These are phyloP conservation scores for Nemurella pictetii DNA, from an alignment of 2,888 invertebrate genomes.

Conservation along the genomic window DNA sequence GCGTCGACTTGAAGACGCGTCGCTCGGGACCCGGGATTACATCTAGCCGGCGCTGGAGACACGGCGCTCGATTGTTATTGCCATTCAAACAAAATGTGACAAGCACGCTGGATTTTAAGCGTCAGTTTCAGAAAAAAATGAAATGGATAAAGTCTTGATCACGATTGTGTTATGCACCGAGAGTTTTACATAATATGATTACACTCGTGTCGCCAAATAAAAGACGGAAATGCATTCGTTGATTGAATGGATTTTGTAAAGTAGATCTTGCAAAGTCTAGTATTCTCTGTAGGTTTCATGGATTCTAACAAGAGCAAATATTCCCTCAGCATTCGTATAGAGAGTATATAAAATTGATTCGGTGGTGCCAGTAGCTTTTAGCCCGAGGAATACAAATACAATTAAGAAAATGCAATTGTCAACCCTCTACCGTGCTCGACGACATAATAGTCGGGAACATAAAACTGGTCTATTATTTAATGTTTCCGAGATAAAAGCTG, in stretches of 20 bases:
- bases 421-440: background rate
- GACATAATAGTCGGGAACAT: too few species aligned
- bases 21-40: background rate
- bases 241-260: background rate
- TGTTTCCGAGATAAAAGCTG: too few species aligned
- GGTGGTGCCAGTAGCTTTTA: background rate
- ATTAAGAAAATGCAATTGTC: background rate
- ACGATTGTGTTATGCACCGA: background rate
- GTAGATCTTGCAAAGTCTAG: background rate
- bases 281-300: background rate
- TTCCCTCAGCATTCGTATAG: background rate
- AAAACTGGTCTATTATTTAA: too few species aligned
- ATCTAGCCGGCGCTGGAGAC: background rate
- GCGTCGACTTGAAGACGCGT: too few species aligned
- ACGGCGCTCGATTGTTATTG: background rate
- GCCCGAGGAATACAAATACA: background rate
- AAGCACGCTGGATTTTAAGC: background rate
- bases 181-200: background rate
- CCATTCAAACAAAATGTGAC: background rate
- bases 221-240: background rate
- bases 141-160: background rate
- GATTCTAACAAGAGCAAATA: background rate
- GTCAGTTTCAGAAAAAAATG: background rate
- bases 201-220: background rate
- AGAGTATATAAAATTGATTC: background rate